Evolutionary conservation across 1,140 invertebrate genomes (phyloP).

Genomic region (Teleogryllus occipitalis): DNA sequence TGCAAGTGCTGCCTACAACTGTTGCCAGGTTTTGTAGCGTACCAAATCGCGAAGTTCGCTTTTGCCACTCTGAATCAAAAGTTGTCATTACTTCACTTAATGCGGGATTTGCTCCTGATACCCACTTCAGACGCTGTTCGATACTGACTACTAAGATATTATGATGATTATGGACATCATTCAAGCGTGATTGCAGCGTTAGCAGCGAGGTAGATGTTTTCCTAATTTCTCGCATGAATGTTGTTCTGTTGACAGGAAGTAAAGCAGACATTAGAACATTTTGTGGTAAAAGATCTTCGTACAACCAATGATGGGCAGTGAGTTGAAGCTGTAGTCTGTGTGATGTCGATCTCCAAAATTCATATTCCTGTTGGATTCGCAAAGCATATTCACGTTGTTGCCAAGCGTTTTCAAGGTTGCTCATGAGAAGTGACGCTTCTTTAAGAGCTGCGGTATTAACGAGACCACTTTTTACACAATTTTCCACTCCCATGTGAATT

Average conservation of each 20-base stretch:
- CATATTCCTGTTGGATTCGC: conserved; percentile 43
- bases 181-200: conserved; percentile 47
- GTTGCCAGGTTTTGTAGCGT: conserved; percentile 43
- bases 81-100: conserved; percentile 53
- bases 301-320: conserved; percentile 66
- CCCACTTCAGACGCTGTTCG: conserved; percentile 75
- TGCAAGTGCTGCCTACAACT: conserved; percentile 50
- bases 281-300: conserved; percentile 40
- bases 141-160: conserved; percentile 55
- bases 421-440: conserved; percentile 51
- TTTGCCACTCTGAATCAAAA: conserved; percentile 47
- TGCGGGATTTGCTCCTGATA: conserved; percentile 75
- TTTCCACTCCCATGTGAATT: conserved; percentile 58
- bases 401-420: conserved; percentile 51
- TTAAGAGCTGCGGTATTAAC: conserved; percentile 42
- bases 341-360: conserved; percentile 43
- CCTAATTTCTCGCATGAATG: conserved; percentile 49
- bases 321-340: conserved; percentile 57
- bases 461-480: conserved; percentile 46
- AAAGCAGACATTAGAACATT: background rate
- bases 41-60: conserved; percentile 41
- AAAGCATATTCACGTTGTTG: conserved; percentile 46
- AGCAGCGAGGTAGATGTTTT: conserved; percentile 48
- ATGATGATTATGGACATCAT: conserved; percentile 53
- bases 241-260: conserved; percentile 38